These are phyloP conservation scores for Callorhinus ursinus DNA, from an alignment of 2,113 vertebrate species.

Conservation along the genomic window DNA sequence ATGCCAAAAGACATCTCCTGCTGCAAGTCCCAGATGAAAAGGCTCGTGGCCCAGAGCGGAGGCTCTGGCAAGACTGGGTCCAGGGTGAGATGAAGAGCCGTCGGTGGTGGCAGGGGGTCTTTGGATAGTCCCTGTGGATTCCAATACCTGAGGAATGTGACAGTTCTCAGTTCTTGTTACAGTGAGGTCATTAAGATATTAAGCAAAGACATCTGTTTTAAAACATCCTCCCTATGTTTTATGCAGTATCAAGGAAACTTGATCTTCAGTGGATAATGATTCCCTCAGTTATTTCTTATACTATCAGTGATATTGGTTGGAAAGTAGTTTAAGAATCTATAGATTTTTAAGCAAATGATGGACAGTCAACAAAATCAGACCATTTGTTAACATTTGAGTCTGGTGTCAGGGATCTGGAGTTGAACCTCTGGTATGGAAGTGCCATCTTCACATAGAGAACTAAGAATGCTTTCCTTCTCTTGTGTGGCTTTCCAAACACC, in stretches of 20 bases:
- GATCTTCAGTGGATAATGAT: neutral
- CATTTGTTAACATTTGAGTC: neutral
- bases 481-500: neutral
- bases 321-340: neutral
- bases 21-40: neutral
- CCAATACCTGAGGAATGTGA: neutral
- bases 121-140: neutral
- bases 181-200: neutral
- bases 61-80: neutral
- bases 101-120: neutral
- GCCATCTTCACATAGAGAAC: neutral
- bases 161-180: neutral
- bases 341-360: neutral
- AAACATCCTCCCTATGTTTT: neutral
- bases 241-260: neutral
- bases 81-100: neutral
- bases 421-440: neutral
- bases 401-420: neutral
- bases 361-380: neutral
- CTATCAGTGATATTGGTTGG: neutral
- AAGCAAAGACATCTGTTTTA: conserved; percentile 8
- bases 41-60: neutral
- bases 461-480: neutral
- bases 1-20: neutral
- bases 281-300: conserved; percentile 38